These are phyloP conservation scores for Hydropotes inermis DNA, from an alignment of 2,113 vertebrate species.

Conservation along the genomic window DNA sequence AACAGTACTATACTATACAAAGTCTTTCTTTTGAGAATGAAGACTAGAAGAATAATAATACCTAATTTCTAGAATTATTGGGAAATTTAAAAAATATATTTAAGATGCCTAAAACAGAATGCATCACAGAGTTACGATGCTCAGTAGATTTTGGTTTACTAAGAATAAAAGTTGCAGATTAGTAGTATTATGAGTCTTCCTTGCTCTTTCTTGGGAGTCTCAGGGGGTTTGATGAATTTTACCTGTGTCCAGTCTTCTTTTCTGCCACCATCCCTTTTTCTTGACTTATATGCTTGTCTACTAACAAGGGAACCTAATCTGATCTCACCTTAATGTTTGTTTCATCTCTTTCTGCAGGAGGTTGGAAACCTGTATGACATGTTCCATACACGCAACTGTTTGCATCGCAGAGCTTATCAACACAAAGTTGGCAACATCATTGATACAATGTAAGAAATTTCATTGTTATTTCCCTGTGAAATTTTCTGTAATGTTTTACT, in stretches of 20 bases:
- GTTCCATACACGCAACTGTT: constrained; percentile 93
- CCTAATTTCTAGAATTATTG: constrained; percentile 1
- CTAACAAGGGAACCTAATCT: not conserved
- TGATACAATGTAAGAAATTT: constrained; percentile 90
- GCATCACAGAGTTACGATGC: not conserved
- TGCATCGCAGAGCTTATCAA: constrained; percentile 95
- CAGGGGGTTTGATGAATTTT: not conserved
- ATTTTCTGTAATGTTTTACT: not conserved
- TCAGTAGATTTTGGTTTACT: not conserved
- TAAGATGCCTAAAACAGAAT: not conserved
- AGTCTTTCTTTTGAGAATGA: constrained; percentile 14
- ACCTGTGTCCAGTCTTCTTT: not conserved
- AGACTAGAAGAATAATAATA: not conserved
- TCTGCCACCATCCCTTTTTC: not conserved
- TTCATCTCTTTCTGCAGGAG: constrained; percentile 83
- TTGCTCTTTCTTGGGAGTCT: not conserved
- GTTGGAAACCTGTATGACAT: constrained; percentile 94
- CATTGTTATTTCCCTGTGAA: not conserved
- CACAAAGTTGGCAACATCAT: constrained; percentile 94
- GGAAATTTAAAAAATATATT: not conserved
- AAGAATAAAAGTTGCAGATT: not conserved
- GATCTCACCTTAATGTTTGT: not conserved
- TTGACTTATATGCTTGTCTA: not conserved
- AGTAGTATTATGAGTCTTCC: not conserved
- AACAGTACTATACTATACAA: not conserved